Percentiles rank a stretch among this genome's conserved stretches.
Conservation (phyloP, 2,888 invertebrate species). For the Philopedon plagiatum region DNA sequence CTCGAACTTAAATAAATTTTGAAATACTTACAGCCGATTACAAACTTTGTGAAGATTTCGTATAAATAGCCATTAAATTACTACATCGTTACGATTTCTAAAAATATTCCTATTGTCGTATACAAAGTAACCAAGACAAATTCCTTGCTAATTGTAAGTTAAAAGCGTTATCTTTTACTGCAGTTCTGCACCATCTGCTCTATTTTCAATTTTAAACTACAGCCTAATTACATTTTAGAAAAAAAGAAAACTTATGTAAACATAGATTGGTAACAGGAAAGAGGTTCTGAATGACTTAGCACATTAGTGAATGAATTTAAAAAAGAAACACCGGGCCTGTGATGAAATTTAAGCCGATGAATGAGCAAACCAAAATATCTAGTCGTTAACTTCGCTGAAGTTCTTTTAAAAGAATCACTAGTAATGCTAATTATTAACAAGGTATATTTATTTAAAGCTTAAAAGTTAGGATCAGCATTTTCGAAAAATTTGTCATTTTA, state of each 20-base stretch:
- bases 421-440: slow-evolving; percentile 18
- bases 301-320: slow-evolving; percentile 38
- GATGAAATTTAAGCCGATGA: slow-evolving; percentile 36
- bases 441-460: background rate
- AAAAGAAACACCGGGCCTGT: slow-evolving; percentile 15
- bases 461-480: background rate
- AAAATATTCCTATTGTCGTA: no score
- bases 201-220: slow-evolving; percentile 21
- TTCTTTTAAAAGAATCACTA: background rate
- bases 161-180: background rate
- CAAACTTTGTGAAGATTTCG: no score
- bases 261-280: slow-evolving; percentile 36
- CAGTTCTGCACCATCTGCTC: no score
- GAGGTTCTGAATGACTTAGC: slow-evolving; percentile 36
- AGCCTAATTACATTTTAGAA: slow-evolving; percentile 1
- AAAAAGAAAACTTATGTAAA: slow-evolving; percentile 25
- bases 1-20: no score
- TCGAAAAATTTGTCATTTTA: background rate
- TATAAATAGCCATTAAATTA: no score
- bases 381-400: slow-evolving; percentile 24
- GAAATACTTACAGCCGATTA: no score
- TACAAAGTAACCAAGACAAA: background rate
- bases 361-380: slow-evolving; percentile 34
- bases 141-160: background rate
- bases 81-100: no score